Percentiles rank a stretch among this genome's conserved stretches.
Evolutionary conservation across 1,140 invertebrate species (phyloP).

Genomic region (Drosophila seguyi): DNA sequence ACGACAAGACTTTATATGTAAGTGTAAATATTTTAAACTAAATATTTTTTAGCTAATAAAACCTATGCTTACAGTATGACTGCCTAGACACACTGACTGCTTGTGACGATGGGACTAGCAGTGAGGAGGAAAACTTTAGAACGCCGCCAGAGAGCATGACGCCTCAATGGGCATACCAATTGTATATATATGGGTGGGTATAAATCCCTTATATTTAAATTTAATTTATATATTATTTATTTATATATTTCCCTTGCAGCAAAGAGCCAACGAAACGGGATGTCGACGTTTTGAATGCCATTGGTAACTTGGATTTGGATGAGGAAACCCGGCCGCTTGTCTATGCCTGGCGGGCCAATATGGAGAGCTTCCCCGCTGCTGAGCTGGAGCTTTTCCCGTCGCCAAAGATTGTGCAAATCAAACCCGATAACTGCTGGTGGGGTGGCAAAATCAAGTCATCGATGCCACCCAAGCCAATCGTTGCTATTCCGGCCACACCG

Average conservation of each 20-base stretch:
- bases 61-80: conserved; percentile 18
- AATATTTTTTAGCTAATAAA: background rate
- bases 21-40: background rate
- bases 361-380: conserved; percentile 86
- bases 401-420: conserved; percentile 47
- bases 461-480: conserved; percentile 27
- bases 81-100: background rate
- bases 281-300: conserved; percentile 89
- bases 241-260: conserved; percentile 83
- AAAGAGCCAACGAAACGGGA: conserved; percentile 89
- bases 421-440: conserved; percentile 11
- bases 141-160: conserved; percentile 87
- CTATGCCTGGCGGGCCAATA: conserved; percentile 88
- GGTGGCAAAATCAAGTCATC: background rate
- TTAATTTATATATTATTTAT: background rate
- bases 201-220: too few species aligned
- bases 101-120: conserved; percentile 12
- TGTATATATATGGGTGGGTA: conserved; percentile 75
- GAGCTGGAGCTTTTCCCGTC: conserved; percentile 86
- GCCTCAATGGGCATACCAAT: conserved; percentile 50
- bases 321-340: conserved; percentile 88
- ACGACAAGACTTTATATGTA: conserved; percentile 1
- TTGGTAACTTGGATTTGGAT: conserved; percentile 86
- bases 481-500: conserved; percentile 29
- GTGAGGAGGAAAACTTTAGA: conserved; percentile 46